phyloP scores from a whole-genome alignment of 2,113 vertebrate genomes.

The Erinaceus europaeus region DNA sequence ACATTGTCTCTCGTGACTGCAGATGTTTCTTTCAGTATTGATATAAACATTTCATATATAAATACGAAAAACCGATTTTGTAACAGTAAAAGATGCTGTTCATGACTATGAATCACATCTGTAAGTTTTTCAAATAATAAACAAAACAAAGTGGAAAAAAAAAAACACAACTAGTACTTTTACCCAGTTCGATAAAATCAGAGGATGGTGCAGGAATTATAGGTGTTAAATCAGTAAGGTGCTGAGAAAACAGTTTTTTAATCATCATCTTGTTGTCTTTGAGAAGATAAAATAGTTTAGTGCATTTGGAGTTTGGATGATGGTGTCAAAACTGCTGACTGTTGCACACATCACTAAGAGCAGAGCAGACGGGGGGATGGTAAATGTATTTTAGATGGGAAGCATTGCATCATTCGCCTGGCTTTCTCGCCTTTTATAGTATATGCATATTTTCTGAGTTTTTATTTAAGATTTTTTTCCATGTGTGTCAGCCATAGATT shows the following conservation, averaged over 20 bases:
- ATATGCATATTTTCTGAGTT: background rate
- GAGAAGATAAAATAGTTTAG: conserved; percentile 49
- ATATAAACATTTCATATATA: too few relatives aligned
- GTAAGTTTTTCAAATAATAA: conserved; percentile 80
- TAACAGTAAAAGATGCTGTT: conserved; percentile 71
- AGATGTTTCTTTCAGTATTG: conserved; percentile 74
- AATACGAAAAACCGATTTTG: conserved; percentile 67
- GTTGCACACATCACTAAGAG: conserved; percentile 38
- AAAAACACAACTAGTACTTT: too few relatives aligned
- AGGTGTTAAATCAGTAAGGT: conserved; percentile 56
- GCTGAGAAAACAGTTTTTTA: conserved; percentile 55
- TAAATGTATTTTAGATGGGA: conserved; percentile 53
- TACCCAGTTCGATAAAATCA: conserved; percentile 59
- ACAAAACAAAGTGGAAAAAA: background rate
- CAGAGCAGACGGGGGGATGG: too few relatives aligned
- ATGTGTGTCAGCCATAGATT: background rate
- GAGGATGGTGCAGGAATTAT: conserved; percentile 43
- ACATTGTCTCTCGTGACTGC: conserved; percentile 71
- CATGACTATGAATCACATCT: conserved; percentile 74
- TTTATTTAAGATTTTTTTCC: background rate
- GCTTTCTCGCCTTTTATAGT: conserved; percentile 14
- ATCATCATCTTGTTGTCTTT: conserved; percentile 59
- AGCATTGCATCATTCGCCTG: background rate
- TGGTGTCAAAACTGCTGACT: conserved; percentile 60
- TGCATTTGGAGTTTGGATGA: conserved; percentile 52